Evolutionary conservation across 2,113 vertebrate genomes (phyloP), one percentile per base, ranked within the genome.

Genomic region (Boulengerochromis microlepis): DNA sequence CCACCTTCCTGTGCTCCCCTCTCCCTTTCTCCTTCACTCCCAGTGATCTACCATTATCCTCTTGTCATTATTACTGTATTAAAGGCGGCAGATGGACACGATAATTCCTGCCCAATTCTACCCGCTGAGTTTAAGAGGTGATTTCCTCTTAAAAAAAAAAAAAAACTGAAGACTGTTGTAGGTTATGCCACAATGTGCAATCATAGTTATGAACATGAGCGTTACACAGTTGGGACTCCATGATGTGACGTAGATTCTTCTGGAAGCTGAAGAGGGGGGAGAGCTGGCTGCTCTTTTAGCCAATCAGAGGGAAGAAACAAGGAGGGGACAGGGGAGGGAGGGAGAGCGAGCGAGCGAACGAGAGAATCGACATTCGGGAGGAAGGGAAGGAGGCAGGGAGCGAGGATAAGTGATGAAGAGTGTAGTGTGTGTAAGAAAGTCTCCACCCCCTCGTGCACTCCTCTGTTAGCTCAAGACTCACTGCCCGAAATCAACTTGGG

Each of bases 11-110:
- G 47, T 19, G 52, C 85, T 87, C 52, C n/a, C 61, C 69, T 91
- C 84, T 82, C 84, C 47, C 18, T 80, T 74, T 89, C 81, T 53
- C 86, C 92, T 90, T 66, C 82, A 89, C 90, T 94, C 92, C 91
- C 94, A 94, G 94, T 71, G 90, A 96, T 96, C 94, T 92, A 91
- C 92, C 93, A 96, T 95, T 61, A 86, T 87, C 83, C 84, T 64
- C 56, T 82, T 19, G 11, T 64, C 80, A 29, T 92, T 88, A 85
- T 84, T 84, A 66, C 80, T 64, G 90, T 16, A 88, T 90, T 86
- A 84, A 53, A n/a, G 78, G 33, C 2, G 7, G 85, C 88, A 87
- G 91, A 91, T 86, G 71, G 89, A 76, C 24, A 29, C 19, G 53
- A 26, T 83, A 66, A 71, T 85, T 87, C 42, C 61, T 5, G 10